Evolutionary conservation across 2,797 vertebrate species (phyloP), one percentile per base, ranked within the genome.

Genomic region (Sternarchorhynchus goeldii): DNA sequence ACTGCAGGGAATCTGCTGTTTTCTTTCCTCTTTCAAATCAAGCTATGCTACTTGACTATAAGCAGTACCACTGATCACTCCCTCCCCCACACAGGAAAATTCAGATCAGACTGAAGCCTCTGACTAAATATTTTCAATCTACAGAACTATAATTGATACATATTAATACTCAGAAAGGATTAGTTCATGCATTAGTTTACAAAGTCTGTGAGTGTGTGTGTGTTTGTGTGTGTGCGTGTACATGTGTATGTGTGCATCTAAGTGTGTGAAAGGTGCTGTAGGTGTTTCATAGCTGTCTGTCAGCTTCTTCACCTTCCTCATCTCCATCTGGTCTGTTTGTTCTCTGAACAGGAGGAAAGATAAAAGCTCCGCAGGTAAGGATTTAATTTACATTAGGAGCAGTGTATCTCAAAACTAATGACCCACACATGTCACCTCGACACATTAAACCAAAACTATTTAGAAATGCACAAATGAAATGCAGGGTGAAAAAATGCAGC

Each of bases 11-110:
- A 55, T 7, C 41, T 50, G 6, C 5, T 25, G 39, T 29, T 50
- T 76, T 78, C 74, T 85, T 80, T 74, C 76, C 65, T 79, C 64
- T 76, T 66, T 74, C 86, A 5, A 50, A 16, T 53, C 45, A 25
- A 55, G 2, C 6, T 21, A 50, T 50, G 45, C 45, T 12, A 50
- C 8, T 18, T 7, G 41, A 50, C 65, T 45, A 50, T 50, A 20
- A 69, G 25, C 66, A 55, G 21, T 10, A 69, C 29, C 10, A 5
- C 20, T 17, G 25, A 68, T 50, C 39, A 67, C 45, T 2, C 45
- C 45, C 1, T 10, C 41, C 41, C 39, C 2, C 10, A 6, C 39
- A 6, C 5, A 21, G 18, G 7, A 55, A 50, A 55, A 25, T 69
- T 32, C 45, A 31, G 25, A 69, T 69, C 66, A 69, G 2, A 69